Evolutionary conservation across 2,113 vertebrate genomes (phyloP).

Genomic region (Bubo scandiacus): DNA sequence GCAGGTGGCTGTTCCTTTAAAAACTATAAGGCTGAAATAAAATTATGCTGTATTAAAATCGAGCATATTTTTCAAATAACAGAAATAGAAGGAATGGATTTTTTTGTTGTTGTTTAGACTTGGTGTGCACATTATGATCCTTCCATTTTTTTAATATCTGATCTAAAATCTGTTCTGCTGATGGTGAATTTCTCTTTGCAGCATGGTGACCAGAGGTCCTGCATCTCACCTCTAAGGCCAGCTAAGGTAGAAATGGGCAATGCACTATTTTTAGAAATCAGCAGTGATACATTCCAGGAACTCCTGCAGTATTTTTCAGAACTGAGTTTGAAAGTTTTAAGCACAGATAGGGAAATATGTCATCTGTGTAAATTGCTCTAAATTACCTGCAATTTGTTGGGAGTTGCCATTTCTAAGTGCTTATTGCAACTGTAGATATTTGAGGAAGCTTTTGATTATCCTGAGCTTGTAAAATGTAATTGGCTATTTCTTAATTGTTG

Average conservation of each 20-base stretch:
- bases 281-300: neutral
- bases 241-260: neutral
- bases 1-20: neutral
- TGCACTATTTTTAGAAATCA: neutral
- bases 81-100: neutral
- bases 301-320: neutral
- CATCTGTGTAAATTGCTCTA: conserved; percentile 22
- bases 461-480: conserved; percentile 47
- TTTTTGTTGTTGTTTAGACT: neutral
- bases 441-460: conserved; percentile 66
- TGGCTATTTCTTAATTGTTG: conserved; percentile 58
- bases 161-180: neutral
- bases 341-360: conserved; percentile 21
- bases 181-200: neutral
- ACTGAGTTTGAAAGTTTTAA: neutral
- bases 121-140: neutral
- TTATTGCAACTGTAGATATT: conserved; percentile 36
- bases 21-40: neutral
- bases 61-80: neutral
- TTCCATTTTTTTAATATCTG: neutral
- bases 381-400: conserved; percentile 62
- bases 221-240: neutral
- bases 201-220: neutral
- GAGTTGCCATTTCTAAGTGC: conserved; percentile 44
- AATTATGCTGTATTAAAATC: neutral